These are phyloP conservation scores for Drepanosiphum platanoidis DNA, from an alignment of 2,888 invertebrate species.

Conservation along the genomic window DNA sequence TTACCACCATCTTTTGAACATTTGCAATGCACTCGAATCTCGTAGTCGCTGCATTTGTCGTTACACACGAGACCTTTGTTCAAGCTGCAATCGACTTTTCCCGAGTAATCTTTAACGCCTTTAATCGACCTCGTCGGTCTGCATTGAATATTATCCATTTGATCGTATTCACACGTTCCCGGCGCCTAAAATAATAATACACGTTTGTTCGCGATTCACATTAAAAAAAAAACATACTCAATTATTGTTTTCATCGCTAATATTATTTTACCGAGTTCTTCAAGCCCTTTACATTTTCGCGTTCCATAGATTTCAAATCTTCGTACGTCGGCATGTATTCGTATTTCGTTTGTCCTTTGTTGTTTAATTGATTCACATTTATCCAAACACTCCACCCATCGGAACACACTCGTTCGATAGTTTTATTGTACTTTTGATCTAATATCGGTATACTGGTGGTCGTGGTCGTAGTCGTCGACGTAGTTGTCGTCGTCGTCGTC, in stretches of 20 bases:
- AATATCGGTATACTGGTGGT: conserved; percentile 39
- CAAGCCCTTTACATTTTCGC: neutral
- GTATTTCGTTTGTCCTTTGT: neutral
- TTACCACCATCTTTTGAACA: conserved; percentile 68
- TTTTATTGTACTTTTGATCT: conserved; percentile 29
- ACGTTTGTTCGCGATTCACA: neutral
- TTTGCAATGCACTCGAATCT: conserved; percentile 80
- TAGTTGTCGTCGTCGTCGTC: conserved; percentile 64
- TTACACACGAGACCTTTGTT: conserved; percentile 78
- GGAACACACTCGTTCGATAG: conserved; percentile 65
- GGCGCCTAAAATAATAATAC: conserved; percentile 5
- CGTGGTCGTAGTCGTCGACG: neutral
- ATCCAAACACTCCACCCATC: conserved; percentile 65
- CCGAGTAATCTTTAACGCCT: conserved; percentile 76
- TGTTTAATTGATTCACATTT: conserved; percentile 34
- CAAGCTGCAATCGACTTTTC: conserved; percentile 80
- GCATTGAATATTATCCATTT: conserved; percentile 80
- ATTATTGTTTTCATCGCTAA: no score
- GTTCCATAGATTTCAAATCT: conserved; percentile 16
- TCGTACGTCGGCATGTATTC: conserved; percentile 40
- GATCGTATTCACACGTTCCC: conserved; percentile 70
- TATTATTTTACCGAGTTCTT: neutral
- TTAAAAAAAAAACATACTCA: no score
- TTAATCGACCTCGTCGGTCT: conserved; percentile 75
- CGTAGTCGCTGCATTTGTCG: conserved; percentile 80